Evolutionary conservation across 2,113 vertebrate genomes (phyloP).

Genomic region (Hucho hucho): DNA sequence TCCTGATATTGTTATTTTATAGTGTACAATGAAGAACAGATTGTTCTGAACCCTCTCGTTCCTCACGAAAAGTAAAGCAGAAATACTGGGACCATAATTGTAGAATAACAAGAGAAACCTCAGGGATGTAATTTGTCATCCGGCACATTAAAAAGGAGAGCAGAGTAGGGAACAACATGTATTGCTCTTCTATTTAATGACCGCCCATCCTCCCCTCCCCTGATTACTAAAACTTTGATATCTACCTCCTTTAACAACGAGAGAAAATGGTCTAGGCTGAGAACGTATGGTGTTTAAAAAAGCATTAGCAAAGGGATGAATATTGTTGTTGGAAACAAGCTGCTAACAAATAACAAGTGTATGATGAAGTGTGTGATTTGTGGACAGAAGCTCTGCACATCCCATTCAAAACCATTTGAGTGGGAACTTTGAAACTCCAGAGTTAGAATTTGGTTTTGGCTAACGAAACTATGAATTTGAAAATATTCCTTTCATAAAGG

Average conservation of each 20-base stretch:
- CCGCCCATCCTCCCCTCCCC: conserved; percentile 26
- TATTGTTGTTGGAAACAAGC: conserved; percentile 30
- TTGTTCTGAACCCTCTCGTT: neutral
- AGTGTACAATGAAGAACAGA: neutral
- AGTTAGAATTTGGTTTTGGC: neutral
- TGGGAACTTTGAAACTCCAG: conserved; percentile 28
- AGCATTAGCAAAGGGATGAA: conserved; percentile 19
- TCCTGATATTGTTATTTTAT: no score
- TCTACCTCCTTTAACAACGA: conserved; percentile 30
- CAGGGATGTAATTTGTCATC: conserved; percentile 54
- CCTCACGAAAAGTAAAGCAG: conserved; percentile 13
- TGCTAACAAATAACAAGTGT: conserved; percentile 37
- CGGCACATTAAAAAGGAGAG: conserved; percentile 40
- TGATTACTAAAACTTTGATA: conserved; percentile 31
- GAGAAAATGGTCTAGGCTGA: conserved; percentile 47
- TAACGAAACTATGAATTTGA: conserved; percentile 6
- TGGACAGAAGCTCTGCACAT: conserved; percentile 2
- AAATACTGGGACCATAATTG: conserved; percentile 38
- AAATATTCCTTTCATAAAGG: conserved; percentile 80
- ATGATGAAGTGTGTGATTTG: conserved; percentile 23
- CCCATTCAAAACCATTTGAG: conserved; percentile 31
- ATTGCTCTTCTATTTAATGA: conserved; percentile 56
- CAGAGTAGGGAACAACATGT: conserved; percentile 42
- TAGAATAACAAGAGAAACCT: conserved; percentile 51
- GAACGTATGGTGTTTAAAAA: conserved; percentile 29